Conservation (phyloP, 2,888 invertebrate genomes). For the Dasysyrphus albostriatus region DNA sequence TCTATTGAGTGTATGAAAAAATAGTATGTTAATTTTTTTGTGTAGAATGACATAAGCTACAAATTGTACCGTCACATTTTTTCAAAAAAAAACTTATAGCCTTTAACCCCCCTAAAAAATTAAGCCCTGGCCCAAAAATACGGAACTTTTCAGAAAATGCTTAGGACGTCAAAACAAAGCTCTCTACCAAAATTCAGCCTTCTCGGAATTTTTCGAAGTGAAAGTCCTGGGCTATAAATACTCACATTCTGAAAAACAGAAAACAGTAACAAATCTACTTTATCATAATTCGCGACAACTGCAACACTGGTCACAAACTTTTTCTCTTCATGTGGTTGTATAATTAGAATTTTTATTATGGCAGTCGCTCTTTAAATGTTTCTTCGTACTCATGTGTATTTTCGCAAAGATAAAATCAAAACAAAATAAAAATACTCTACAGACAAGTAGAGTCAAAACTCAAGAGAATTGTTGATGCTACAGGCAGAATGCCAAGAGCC, state of each 20-base stretch:
- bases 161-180: too few relatives aligned
- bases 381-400: slow-evolving; percentile 10
- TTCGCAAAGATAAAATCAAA: slow-evolving; percentile 62
- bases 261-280: background rate
- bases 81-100: too few relatives aligned
- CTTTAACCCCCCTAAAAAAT: too few relatives aligned
- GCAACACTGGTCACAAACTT: background rate
- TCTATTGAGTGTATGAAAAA: too few relatives aligned
- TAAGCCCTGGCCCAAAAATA: too few relatives aligned
- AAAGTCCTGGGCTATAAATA: too few relatives aligned
- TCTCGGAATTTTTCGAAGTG: too few relatives aligned
- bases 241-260: background rate
- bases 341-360: background rate
- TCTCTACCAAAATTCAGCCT: too few relatives aligned
- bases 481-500: slow-evolving; percentile 2
- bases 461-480: slow-evolving; percentile 56
- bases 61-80: too few relatives aligned
- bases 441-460: background rate
- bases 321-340: background rate
- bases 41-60: too few relatives aligned
- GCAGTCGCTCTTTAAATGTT: slow-evolving; percentile 23
- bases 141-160: too few relatives aligned
- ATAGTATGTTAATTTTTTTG: too few relatives aligned
- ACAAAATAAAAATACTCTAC: slow-evolving; percentile 63
- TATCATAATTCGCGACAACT: background rate